Evolutionary conservation across 2,797 vertebrate species (phyloP).

Genomic region (Petrocephalus sullivani): DNA sequence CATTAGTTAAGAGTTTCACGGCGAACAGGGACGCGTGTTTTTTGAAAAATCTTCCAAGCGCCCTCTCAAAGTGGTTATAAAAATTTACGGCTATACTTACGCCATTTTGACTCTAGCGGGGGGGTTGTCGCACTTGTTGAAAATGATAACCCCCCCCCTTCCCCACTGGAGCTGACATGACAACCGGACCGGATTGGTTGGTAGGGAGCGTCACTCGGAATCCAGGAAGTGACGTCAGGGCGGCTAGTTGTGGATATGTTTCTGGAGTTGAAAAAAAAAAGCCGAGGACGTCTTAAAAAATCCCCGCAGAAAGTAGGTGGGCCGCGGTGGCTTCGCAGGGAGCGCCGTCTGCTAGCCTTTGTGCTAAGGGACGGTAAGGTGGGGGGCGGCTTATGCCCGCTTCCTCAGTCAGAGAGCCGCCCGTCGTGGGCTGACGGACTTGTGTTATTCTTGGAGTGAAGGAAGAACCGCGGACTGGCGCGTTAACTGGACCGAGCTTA

Average conservation of each 20-base stretch:
- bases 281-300: constrained; percentile 34
- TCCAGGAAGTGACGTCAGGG: constrained; percentile 57
- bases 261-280: constrained; percentile 48
- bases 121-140: not conserved
- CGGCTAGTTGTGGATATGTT: constrained; percentile 36
- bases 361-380: constrained; percentile 31
- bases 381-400: not conserved
- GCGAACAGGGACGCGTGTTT: not conserved
- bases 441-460: not conserved
- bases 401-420: not conserved
- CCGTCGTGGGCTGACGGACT: not conserved
- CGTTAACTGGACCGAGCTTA: constrained; percentile 36
- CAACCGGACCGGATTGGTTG: constrained; percentile 21
- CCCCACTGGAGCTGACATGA: constrained; percentile 1
- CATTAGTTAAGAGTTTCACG: not conserved
- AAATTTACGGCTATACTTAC: not conserved
- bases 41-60: not conserved
- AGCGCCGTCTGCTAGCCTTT: not conserved
- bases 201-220: constrained; percentile 36
- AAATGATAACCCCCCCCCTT: not conserved
- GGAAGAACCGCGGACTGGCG: not conserved
- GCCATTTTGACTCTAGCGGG: constrained; percentile 7
- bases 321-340: constrained; percentile 25
- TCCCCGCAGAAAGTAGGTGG: constrained; percentile 52
- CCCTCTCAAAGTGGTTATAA: not conserved